A percentile compares a stretch with the other conserved stretches of the same genome.
These are phyloP conservation scores for Danionella dracula DNA, from an alignment of 2,797 vertebrate species.

Conservation along the genomic window DNA sequence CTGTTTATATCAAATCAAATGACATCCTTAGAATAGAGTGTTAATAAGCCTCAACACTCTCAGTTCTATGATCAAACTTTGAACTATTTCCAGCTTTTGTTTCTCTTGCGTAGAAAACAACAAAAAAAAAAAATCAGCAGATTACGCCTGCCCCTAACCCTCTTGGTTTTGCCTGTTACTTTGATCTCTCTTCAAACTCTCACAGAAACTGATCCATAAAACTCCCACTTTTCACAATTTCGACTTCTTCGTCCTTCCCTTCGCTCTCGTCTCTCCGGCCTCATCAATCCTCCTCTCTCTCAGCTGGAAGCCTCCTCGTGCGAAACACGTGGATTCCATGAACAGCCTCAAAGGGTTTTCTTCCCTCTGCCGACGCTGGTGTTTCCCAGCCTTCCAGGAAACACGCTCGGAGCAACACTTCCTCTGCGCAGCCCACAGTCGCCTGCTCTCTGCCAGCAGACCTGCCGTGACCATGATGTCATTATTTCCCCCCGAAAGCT, in stretches of 20 bases:
- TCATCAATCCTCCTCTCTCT: slow-evolving; percentile 11
- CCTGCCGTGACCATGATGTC: slow-evolving; percentile 47
- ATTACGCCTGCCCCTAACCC: too few relatives aligned
- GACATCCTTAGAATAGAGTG: too few relatives aligned
- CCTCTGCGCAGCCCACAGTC: slow-evolving; percentile 40
- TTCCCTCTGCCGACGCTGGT: slow-evolving; percentile 17
- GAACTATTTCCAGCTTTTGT: too few relatives aligned
- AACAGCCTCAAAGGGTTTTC: slow-evolving; percentile 7
- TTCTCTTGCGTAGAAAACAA: too few relatives aligned
- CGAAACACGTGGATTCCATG: slow-evolving; percentile 17
- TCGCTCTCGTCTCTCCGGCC: neutral
- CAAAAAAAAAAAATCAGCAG: too few relatives aligned
- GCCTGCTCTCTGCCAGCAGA: slow-evolving; percentile 38
- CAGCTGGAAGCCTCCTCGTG: neutral
- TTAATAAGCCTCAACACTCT: too few relatives aligned
- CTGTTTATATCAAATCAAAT: too few relatives aligned
- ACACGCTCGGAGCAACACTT: slow-evolving; percentile 37
- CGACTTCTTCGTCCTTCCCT: neutral
- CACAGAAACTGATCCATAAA: neutral
- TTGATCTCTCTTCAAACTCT: too few relatives aligned
- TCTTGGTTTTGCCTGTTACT: too few relatives aligned
- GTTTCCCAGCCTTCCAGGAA: slow-evolving; percentile 30
- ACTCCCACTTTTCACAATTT: neutral
- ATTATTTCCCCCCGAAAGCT: slow-evolving; percentile 42
- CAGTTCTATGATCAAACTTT: too few relatives aligned